Conservation (phyloP, 2,888 invertebrate species). For the Caenorhabditis sp. region DNA sequence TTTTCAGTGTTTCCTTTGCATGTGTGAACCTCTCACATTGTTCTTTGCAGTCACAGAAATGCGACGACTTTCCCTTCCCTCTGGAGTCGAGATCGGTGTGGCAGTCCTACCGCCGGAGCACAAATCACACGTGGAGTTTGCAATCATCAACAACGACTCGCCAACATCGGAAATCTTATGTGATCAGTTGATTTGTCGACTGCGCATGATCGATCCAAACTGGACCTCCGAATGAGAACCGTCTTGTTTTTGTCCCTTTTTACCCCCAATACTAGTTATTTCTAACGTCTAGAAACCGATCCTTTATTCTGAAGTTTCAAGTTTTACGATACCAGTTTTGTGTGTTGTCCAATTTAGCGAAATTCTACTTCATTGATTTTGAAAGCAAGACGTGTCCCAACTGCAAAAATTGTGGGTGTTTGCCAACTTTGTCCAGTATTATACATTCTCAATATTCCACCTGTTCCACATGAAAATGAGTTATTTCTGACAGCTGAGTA, state of each 20-base stretch:
- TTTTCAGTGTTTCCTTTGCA: too few species aligned
- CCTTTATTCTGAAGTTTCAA: too few species aligned
- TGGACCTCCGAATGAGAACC: constrained; percentile 42
- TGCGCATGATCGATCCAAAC: constrained; percentile 61
- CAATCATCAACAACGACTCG: constrained; percentile 59
- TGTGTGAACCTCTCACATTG: too few species aligned
- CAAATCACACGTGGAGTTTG: constrained; percentile 68
- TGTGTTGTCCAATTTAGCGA: constrained; percentile 17
- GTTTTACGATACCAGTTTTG: constrained; percentile 4
- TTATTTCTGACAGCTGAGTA: neutral
- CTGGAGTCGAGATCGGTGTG: constrained; percentile 68
- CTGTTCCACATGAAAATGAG: neutral
- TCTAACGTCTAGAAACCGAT: constrained; percentile 2
- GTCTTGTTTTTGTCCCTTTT: too few species aligned
- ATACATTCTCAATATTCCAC: neutral
- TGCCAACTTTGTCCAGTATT: constrained; percentile 42
- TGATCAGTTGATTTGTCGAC: constrained; percentile 58
- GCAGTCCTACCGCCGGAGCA: constrained; percentile 62
- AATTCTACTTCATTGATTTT: constrained; percentile 31
- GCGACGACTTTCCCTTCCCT: constrained; percentile 61
- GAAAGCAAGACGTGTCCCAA: constrained; percentile 30
- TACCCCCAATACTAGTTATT: neutral
- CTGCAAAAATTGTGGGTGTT: constrained; percentile 20
- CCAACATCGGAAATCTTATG: constrained; percentile 63
- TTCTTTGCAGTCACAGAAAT: constrained; percentile 60